Percentiles rank a stretch among this genome's conserved stretches.
Conservation (phyloP, 2,797 vertebrate genomes). For the Mico argentatus region DNA sequence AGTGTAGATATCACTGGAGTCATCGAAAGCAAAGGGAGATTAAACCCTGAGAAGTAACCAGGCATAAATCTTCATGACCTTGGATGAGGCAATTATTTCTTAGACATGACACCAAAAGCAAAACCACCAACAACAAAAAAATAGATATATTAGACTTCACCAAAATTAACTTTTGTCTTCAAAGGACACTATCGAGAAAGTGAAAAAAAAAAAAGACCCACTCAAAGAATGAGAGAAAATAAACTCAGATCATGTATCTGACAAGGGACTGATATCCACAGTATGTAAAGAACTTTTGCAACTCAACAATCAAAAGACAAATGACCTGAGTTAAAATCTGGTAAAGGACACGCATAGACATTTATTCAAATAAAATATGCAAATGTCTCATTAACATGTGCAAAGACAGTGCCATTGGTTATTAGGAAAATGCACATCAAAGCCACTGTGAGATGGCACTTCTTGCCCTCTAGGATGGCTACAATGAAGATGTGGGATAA, state of each 20-base stretch:
- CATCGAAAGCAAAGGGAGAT: background rate
- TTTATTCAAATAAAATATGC: background rate
- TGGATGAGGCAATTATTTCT: background rate
- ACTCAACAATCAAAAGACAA: background rate
- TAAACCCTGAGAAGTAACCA: background rate
- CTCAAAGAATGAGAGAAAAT: background rate
- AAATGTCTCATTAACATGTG: background rate
- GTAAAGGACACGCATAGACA: background rate
- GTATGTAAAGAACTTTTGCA: background rate
- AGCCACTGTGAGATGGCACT: too few relatives aligned
- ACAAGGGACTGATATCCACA: background rate
- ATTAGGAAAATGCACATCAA: background rate
- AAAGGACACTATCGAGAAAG: background rate
- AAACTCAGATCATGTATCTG: too few relatives aligned
- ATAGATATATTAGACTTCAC: background rate
- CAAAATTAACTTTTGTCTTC: background rate
- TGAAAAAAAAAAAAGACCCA: background rate
- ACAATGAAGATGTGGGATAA: fast-evolving
- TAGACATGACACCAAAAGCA: background rate
- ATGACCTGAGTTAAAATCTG: background rate
- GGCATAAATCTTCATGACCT: background rate
- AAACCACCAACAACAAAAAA: background rate
- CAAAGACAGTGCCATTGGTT: background rate
- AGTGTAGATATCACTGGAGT: background rate
- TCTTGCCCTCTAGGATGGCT: too few relatives aligned